Evolutionary conservation across 2,797 vertebrate genomes (phyloP), one percentile per base, ranked within the genome.

Genomic region (Catostomus latipinnis): DNA sequence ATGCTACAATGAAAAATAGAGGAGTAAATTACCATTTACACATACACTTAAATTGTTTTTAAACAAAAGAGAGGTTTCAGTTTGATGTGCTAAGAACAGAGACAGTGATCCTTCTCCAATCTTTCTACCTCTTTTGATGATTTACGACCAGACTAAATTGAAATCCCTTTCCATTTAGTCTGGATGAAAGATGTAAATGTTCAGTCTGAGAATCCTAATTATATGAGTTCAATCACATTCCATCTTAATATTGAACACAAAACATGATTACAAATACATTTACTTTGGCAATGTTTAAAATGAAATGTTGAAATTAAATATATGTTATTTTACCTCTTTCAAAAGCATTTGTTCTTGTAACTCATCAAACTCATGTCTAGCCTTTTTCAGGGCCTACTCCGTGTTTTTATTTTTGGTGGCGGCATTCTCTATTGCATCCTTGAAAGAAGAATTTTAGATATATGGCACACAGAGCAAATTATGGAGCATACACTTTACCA

Each of bases 351-450:
- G 83, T 54, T 90, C 87, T 74, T 90, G 92, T 16, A 90, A 82
- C 69, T 94, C 82, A 58, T 90, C 85, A 83, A 92, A 88, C 81
- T 87, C 90, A 75, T 87, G 89, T 89, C 91, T 88, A 86, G 93
- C 84, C 80, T 91, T 89, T 89, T 93, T 90, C 85, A 88, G 77
- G 76, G 88, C 82, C 62, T 88, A 87, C 83, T 94, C 92, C 70
- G 94, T 84, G 43, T 86, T 62, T 67, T 89, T 83, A 60, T 92
- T 95, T 87, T 93, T 90, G 70, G 81, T 81, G 78, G 88, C 86
- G 82, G 90, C 78, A 57, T 76, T 86, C 87, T 92, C 85, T 46
- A 86, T 73, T 88, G 92, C 90, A 78, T 82, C 88, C 95, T 97
- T 69, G 65, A 68, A 8, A n/a, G 34, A 63, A 71, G 45, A 66